phyloP scores from a whole-genome alignment of 2,113 vertebrate species.

The Chloebia gouldiae region DNA sequence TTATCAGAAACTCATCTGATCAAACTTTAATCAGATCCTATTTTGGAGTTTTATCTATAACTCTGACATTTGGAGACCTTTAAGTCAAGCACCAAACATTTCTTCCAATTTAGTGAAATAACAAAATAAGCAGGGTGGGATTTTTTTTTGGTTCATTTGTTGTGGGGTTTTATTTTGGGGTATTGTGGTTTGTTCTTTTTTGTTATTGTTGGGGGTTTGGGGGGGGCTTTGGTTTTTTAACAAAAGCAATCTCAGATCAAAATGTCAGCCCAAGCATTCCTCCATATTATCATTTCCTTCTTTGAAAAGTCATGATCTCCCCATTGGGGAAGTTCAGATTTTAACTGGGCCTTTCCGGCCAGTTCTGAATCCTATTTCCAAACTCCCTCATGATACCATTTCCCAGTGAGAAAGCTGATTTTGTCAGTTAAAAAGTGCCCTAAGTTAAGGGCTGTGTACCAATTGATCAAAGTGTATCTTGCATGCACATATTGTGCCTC shows the following conservation, averaged over 20 bases:
- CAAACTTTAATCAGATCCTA: too few species aligned
- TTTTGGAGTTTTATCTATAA: neutral
- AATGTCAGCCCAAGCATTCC: neutral
- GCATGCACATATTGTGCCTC: neutral
- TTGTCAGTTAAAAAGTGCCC: neutral
- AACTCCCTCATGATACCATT: neutral
- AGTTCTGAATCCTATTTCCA: neutral
- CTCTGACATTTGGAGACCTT: neutral
- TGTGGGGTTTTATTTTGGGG: neutral
- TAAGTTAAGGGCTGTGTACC: neutral
- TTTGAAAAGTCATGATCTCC: neutral
- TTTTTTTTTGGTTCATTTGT: neutral
- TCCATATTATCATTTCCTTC: neutral
- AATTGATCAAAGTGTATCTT: neutral
- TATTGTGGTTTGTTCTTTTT: neutral
- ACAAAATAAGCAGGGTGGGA: neutral
- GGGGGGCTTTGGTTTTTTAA: rapidly evolving
- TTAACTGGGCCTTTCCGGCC: neutral
- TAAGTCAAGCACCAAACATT: neutral
- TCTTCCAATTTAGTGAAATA: neutral
- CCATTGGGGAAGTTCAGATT: neutral
- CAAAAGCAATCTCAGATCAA: neutral
- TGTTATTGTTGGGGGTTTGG: neutral
- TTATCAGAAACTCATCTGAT: too few species aligned
- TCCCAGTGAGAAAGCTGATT: neutral